These are phyloP conservation scores for Gouania willdenowi DNA, from an alignment of 2,797 vertebrate genomes.

Conservation along the genomic window DNA sequence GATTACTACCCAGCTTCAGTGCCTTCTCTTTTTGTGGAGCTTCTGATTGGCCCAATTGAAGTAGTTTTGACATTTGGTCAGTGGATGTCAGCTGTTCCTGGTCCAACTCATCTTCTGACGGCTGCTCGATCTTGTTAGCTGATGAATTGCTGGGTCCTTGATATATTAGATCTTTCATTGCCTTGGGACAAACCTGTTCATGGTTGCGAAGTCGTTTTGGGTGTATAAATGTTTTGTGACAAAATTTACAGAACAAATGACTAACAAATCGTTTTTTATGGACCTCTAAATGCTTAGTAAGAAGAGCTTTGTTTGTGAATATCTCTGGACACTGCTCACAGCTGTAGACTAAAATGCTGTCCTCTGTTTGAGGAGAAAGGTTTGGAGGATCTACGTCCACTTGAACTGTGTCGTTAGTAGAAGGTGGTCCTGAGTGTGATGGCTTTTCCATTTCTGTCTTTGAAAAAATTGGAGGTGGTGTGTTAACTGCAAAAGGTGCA, in stretches of 20 bases:
- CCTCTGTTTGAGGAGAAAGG: conserved; percentile 65
- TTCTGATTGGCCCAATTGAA: conserved; percentile 45
- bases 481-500: conserved; percentile 22
- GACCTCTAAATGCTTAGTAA: conserved; percentile 82
- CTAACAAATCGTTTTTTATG: conserved; percentile 85
- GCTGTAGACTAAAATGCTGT: conserved; percentile 73
- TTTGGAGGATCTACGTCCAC: conserved; percentile 62
- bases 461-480: conserved; percentile 52
- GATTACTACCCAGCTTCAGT: conserved; percentile 77
- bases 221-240: conserved; percentile 90
- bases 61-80: conserved; percentile 58
- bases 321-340: conserved; percentile 85
- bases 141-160: conserved; percentile 60
- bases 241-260: conserved; percentile 88
- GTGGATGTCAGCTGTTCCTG: conserved; percentile 40
- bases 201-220: conserved; percentile 87
- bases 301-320: conserved; percentile 79
- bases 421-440: conserved; percentile 26
- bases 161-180: conserved; percentile 55
- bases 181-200: conserved; percentile 82
- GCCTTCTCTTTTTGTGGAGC: conserved; percentile 69
- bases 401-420: conserved; percentile 33
- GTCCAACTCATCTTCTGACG: conserved; percentile 35
- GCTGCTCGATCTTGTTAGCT: conserved; percentile 30
- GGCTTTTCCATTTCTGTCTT: conserved; percentile 47